Base-by-base conservation (phyloP, 92 coral and sea anemone genomes). In the Epizoanthus ramosus region DNA sequence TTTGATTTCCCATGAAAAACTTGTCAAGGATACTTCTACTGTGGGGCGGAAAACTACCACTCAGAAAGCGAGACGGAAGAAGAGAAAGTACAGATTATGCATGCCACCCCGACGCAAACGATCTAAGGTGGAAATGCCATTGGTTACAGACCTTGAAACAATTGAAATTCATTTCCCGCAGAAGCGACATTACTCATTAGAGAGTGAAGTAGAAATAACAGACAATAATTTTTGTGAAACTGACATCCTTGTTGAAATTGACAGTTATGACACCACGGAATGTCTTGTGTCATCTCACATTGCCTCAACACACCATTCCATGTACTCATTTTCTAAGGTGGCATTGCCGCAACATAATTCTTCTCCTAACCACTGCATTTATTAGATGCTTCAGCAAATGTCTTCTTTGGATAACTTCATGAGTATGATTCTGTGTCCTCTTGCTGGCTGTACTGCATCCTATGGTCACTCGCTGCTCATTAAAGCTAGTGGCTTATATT, bases 171-270 rank as follows among this genome's bases (percentile, higher is more conserved):
- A 77, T 77, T 77, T 77, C 52, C 70, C 82, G 14, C 71, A 77
- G 70, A 77, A 77, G 59, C 63, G 82, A 61, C 71, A 77, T 39
- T 77, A 60, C 65, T 77, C 82, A 3, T 60, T 77, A 12, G 82
- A 77, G 39, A 77, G 57, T 39, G 82, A 69, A 2, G 82, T 61
- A 22, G 82, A 63, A 33, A 22, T 77, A 23, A 18, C 58, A 10
- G 82, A 77, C 70, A 69, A 77, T 2, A 15, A 77, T 39, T 77
- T 77, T 57, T 77, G 57, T 61, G 82, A 77, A 77, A 43, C 71
- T 41, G 82, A 77, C 71, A 77, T 77, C 47, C 82, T 77, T 69
- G 71, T 39, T 8, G 39, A 69, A 52, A 60, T 77, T 23, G 71
- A 77, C 23, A 76, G 69, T n/a, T 56, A 24, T 74, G 80, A 74